Base-by-base conservation (phyloP, 2,888 invertebrate species). In the Adela reaumurella region DNA sequence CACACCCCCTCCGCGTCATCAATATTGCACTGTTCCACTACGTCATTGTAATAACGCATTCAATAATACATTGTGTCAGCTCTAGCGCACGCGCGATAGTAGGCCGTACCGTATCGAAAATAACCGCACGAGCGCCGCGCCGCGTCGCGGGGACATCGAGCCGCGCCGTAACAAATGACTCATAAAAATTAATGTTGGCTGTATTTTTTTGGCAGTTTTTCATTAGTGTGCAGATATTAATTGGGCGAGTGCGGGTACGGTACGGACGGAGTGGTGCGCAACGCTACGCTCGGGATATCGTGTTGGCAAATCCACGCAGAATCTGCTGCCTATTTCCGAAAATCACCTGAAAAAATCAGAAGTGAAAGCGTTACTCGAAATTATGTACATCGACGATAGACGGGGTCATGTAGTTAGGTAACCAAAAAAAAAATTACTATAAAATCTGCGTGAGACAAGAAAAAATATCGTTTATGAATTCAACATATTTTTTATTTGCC, bases 121-220 rank as follows among this genome's bases (percentile, higher is more conserved):
- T 20, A 45, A 45, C 17, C 19, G 45, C 17, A 20, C 45, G 35
- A 11, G 35, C 4, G 24, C 24, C 24, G 24, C 5, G 24, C 24
- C 5, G 24, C 5, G 24, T 8, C 5, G 24, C 24, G 24, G 24
- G 11, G 35, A 14, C 45, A 19, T 4, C 35, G 35, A 11, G 5
- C 11, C 35, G 35, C 46, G 46, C 16, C 35, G 46, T 46, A 46
- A 46, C 46, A 46, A 46, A 46, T 46, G 46, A 46, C 46, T 46
- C 46, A 46, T 46, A 46, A 46, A 46, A 46, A 46, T 46, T 46
- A 46, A 46, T 46, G 46, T 46, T 46, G 35, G 28, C 17, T 46
- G 46, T 29, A 35, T 46, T 46, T 46, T 46, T 46, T 46, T 46
- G 46, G 46, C 46, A 46, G 46, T 46, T 46, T 46, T 46, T 46